Base-by-base conservation (phyloP, 2,888 invertebrate genomes). In the Campaea margaritaria region DNA sequence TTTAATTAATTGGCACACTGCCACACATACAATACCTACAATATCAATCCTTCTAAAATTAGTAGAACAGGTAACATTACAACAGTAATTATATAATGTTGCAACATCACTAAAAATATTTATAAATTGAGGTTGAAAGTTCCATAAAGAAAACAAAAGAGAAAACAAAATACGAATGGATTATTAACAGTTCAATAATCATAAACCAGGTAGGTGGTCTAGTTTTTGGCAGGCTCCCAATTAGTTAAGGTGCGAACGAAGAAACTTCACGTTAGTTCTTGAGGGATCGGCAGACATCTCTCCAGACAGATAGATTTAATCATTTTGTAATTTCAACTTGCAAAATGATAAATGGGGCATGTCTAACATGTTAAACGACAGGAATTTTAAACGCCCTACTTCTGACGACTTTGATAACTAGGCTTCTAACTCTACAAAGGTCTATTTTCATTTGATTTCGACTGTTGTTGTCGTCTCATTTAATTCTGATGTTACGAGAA, bases 171-270 rank as follows among this genome's bases (percentile, higher is more conserved):
- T 42, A 44, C 45, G 42, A 53, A 62, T 66, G 21, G 48, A 31
- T 62, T 65, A 69, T 72, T 69, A 70, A 69, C 63, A 64, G 68
- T 72, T 72, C 67, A 73, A 76, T 74, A 75, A 72, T 73, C 66
- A 62, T 71, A 69, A 69, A 73, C 59, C 70, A 73, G 75, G 70
- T 78, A 75, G 72, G 76, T 78, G 79, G 76, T 79, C 73, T 65
- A 71, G 57, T 70, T 58, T 60, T 75, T 86, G 85, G 86, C 85
- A 62, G 14, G 13, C 12, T 28, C 74, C 86, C 86, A 86, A 76
- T 76, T 70, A 77, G 74, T 74, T 74, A 79, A 82, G 82, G 80
- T 83, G 84, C 73, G 70, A 82, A 74, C 69, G 69, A 72, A 70
- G 68, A 56, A 70, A 73, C 67, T 62, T 62, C 64, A 49, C 57